Evolutionary conservation across 2,888 invertebrate genomes (phyloP), one percentile per base, ranked within the genome.

Genomic region (Chydorus sphaericus): DNA sequence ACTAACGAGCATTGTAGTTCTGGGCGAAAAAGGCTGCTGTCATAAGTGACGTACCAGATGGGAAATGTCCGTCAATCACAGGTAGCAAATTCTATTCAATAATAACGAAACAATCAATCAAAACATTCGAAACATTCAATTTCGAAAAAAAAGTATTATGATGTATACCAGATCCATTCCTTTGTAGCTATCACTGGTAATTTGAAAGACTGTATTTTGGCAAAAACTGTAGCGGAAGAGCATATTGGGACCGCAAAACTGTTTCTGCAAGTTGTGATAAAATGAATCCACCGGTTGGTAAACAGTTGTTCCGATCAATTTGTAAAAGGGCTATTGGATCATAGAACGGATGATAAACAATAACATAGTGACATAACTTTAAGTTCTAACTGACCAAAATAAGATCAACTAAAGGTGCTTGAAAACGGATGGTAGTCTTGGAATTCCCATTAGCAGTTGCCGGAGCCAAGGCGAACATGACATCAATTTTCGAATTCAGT

Each of bases 231-330:
- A 74, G 59, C 79, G 77, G 56, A 74, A 70, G 44, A 44, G n/a
- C 50, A 74, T 70, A 59, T 75, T 71, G 31, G 76, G 67, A 59
- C 77, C 75, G 64, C 84, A 85, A 3, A 79, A 76, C 61, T 75
- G 73, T 65, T 77, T 77, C 1, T 79, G 75, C 36, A 85, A 64
- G 66, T 79, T 75, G 60, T 77, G 73, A 20, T 83, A 60, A 1
- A 83, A 69, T 49, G 73, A 69, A 62, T 73, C 77, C 62, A 79
- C 80, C 11, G 44, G 44, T 23, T 44, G 26, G 11, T 44, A 44
- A 5, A 26, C 23, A 3, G 26, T 8, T 1, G 28, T 23, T 7
- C 44, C 20, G 0, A 44, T 5, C 23, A 26, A 10, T 7, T 14
- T 23, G 11, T 44, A 44, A 10, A 23, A 6, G 2, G 20, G 10